phyloP scores from a whole-genome alignment of 2,797 vertebrate species.

The Falco rusticolus region DNA sequence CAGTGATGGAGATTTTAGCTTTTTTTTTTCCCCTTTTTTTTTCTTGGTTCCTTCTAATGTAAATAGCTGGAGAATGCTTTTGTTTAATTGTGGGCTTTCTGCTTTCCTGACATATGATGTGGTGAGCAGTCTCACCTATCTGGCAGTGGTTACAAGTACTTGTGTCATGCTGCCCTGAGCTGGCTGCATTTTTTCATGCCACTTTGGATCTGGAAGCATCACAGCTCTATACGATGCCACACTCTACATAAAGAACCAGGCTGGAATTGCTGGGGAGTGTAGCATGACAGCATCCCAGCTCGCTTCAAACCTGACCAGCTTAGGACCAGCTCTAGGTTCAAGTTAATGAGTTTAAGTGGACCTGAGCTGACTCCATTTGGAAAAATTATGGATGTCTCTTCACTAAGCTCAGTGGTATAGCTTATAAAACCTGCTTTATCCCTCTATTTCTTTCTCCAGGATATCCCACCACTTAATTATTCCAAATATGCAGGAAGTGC shows the following conservation, averaged over 20 bases:
- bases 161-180: neutral
- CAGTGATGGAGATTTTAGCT: neutral
- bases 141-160: neutral
- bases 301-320: neutral
- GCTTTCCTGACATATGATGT: neutral
- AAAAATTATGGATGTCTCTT: neutral
- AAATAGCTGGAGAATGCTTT: neutral
- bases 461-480: neutral
- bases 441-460: neutral
- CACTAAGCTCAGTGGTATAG: neutral
- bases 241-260: neutral
- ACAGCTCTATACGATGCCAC: neutral
- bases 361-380: neutral
- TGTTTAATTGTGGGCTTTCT: neutral
- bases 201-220: neutral
- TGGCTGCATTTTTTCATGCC: neutral
- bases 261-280: neutral
- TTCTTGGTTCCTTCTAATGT: neutral
- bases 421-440: neutral
- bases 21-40: neutral
- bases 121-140: neutral
- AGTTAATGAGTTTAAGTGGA: neutral
- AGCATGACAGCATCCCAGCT: neutral
- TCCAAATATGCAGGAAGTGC: neutral
- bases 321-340: neutral